Conservation (phyloP, 2,888 invertebrate species). For the Heliconius hortense region DNA sequence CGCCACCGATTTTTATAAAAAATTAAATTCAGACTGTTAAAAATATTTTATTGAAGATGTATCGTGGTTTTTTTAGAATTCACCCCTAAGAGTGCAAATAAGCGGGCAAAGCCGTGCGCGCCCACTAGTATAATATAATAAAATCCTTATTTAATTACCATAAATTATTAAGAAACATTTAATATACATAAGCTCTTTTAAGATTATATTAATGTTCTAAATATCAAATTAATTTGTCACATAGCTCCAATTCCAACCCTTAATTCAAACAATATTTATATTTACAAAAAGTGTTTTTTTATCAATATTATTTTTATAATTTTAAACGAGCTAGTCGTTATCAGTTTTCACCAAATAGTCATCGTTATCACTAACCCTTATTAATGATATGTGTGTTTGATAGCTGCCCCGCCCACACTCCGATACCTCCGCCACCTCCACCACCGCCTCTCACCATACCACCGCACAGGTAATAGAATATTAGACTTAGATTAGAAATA, state of each 20-base stretch:
- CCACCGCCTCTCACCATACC: constrained; percentile 79
- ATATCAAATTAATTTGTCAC: neutral
- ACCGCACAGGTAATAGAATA: constrained; percentile 71
- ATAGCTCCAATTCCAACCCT: neutral
- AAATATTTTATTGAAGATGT: no score
- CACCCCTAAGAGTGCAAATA: no score
- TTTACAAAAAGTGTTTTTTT: neutral
- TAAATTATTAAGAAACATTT: neutral
- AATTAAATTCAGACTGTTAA: no score
- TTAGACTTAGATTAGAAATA: constrained; percentile 23
- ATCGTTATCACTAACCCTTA: constrained; percentile 18
- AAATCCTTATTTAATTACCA: no score
- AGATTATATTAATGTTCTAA: neutral
- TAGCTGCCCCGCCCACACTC: constrained; percentile 82
- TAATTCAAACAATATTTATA: neutral
- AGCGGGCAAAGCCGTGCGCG: no score
- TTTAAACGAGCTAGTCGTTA: neutral
- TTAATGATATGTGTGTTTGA: constrained; percentile 47
- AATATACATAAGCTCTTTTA: neutral
- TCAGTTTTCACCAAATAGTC: neutral
- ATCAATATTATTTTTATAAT: neutral
- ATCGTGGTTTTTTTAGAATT: no score
- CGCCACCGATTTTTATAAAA: no score
- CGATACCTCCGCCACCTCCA: constrained; percentile 84
- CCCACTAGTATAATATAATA: no score